phyloP scores from a whole-genome alignment of 2,888 invertebrate species.

The Prenolepis imparis region DNA sequence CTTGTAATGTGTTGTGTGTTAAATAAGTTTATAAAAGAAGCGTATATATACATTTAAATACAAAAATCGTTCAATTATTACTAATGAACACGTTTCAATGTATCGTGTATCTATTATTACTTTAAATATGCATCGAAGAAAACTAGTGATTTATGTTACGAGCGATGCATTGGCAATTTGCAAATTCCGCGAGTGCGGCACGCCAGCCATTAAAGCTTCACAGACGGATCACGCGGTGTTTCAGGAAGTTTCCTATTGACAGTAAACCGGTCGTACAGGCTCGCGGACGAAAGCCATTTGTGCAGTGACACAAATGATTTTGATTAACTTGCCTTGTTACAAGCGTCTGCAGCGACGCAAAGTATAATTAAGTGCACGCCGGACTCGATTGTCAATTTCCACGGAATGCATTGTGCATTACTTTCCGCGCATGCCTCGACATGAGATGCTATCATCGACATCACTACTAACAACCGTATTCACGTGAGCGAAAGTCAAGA shows the following conservation, averaged over 20 bases:
- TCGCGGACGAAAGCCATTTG: constrained; percentile 58
- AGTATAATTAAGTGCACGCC: constrained; percentile 59
- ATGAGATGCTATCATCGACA: constrained; percentile 44
- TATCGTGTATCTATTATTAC: neutral
- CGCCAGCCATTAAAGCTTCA: constrained; percentile 35
- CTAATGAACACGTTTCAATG: neutral
- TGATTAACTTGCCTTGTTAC: constrained; percentile 64
- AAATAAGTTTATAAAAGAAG: neutral
- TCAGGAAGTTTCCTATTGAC: constrained; percentile 55
- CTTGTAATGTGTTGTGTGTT: neutral
- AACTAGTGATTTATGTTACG: constrained; percentile 36
- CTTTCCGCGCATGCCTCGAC: constrained; percentile 47
- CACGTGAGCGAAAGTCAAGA: constrained; percentile 40
- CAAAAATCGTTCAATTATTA: neutral
- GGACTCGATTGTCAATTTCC: constrained; percentile 54
- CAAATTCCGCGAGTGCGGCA: constrained; percentile 36
- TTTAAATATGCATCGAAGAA: constrained; percentile 12
- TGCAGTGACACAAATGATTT: constrained; percentile 63
- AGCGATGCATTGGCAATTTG: constrained; percentile 30
- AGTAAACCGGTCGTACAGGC: constrained; percentile 46
- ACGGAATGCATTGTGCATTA: constrained; percentile 46
- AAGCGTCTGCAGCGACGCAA: constrained; percentile 55
- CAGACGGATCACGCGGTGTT: constrained; percentile 51
- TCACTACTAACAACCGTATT: constrained; percentile 43
- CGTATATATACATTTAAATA: neutral